Conservation (phyloP, 1,140 invertebrate genomes). For the Potamilus streckersoni region DNA sequence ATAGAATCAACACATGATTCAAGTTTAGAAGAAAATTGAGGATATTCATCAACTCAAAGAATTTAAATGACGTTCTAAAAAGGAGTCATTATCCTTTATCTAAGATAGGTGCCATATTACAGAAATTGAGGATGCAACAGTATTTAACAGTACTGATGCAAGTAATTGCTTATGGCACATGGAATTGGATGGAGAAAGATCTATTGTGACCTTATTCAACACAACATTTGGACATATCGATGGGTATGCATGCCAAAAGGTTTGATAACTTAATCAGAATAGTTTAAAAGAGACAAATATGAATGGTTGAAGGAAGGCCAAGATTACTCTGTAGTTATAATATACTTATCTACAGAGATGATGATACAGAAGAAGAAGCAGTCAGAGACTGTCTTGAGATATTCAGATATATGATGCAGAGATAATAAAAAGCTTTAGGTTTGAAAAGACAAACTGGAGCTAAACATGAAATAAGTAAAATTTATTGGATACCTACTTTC, state of each 20-base stretch:
- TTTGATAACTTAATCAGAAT: conserved; percentile 54
- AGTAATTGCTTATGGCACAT: conserved; percentile 32
- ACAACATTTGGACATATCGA: conserved; percentile 29
- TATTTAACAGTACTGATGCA: conserved; percentile 30
- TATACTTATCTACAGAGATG: conserved; percentile 31
- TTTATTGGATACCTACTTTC: too few relatives aligned
- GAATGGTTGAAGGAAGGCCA: conserved; percentile 46
- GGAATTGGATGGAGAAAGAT: conserved; percentile 16
- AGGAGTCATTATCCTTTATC: too few relatives aligned
- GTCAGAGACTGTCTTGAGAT: too few relatives aligned
- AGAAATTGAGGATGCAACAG: conserved; percentile 16
- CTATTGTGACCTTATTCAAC: conserved; percentile 6
- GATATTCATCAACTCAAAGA: conserved; percentile 23
- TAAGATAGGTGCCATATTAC: conserved; percentile 2
- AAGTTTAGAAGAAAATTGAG: conserved; percentile 25
- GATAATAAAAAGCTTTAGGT: too few relatives aligned
- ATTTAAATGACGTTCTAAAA: too few relatives aligned
- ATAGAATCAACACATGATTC: background rate
- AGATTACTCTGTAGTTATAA: conserved; percentile 55
- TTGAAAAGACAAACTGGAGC: too few relatives aligned
- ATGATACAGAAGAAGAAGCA: too few relatives aligned
- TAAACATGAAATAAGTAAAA: too few relatives aligned
- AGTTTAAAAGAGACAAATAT: conserved; percentile 67
- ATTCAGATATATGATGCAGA: too few relatives aligned
- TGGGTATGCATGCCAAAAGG: conserved; percentile 37